These are phyloP conservation scores for Arremon aurantiirostris DNA, from an alignment of 2,797 vertebrate genomes.

Conservation along the genomic window DNA sequence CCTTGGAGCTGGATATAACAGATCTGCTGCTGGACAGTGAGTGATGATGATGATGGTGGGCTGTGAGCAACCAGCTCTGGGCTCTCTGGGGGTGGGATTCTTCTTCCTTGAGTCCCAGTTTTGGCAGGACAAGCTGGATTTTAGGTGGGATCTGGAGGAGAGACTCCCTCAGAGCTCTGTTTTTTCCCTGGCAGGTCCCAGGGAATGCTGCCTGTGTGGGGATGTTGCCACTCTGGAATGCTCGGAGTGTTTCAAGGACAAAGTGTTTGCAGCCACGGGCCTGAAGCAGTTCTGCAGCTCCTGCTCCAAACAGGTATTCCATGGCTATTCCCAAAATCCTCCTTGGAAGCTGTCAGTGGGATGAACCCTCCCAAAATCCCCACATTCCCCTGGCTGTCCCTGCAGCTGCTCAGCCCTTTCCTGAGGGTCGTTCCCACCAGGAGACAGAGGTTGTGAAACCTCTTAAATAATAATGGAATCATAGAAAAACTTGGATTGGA, in stretches of 20 bases:
- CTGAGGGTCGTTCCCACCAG: neutral
- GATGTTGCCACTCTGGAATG: slow-evolving; percentile 79
- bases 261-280: slow-evolving; percentile 76
- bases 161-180: neutral
- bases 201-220: slow-evolving; percentile 86
- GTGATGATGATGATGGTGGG: neutral
- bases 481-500: neutral
- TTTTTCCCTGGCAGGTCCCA: slow-evolving; percentile 74
- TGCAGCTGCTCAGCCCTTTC: neutral
- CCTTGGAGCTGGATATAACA: slow-evolving; percentile 87
- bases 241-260: slow-evolving; percentile 81
- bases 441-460: neutral
- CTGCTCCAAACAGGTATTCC: slow-evolving; percentile 81
- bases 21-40: slow-evolving; percentile 84
- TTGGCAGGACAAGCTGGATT: neutral
- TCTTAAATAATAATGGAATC: neutral
- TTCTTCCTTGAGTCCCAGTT: neutral
- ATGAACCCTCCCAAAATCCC: neutral
- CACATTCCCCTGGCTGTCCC: neutral
- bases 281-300: slow-evolving; percentile 84
- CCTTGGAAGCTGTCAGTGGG: neutral
- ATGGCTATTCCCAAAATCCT: neutral
- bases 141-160: neutral
- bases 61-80: neutral
- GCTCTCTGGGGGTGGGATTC: neutral